These are phyloP conservation scores for Geophilus truncorum DNA, from an alignment of 2,888 invertebrate species.

Conservation along the genomic window DNA sequence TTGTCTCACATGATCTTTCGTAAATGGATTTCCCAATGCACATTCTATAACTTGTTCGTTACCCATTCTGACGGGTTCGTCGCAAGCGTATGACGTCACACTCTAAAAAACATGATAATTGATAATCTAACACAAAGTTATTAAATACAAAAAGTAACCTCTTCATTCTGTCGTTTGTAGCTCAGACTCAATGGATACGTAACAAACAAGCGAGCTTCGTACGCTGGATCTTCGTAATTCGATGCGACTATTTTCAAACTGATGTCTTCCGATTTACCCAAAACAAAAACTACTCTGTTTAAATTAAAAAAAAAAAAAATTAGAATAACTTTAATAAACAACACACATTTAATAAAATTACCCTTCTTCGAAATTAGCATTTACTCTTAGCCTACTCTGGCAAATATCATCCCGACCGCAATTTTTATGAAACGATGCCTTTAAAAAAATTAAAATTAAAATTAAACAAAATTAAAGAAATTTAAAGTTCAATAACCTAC, in stretches of 20 bases:
- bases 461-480: not conserved
- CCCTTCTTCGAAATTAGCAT: not conserved
- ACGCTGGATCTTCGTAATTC: slow-evolving; percentile 82
- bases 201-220: slow-evolving; percentile 76
- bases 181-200: slow-evolving; percentile 71
- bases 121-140: no score
- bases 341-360: slow-evolving; percentile 21
- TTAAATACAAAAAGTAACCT: not conserved
- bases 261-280: slow-evolving; percentile 73
- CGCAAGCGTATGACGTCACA: not conserved
- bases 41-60: not conserved
- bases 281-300: slow-evolving; percentile 50
- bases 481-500: slow-evolving; percentile 35
- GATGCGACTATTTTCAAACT: slow-evolving; percentile 66
- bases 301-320: slow-evolving; percentile 40
- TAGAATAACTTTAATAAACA: not conserved
- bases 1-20: not conserved
- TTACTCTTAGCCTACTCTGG: slow-evolving; percentile 63
- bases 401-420: slow-evolving; percentile 84
- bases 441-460: slow-evolving; percentile 41
- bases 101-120: not conserved
- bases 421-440: slow-evolving; percentile 83
- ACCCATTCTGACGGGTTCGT: not conserved
- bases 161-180: slow-evolving; percentile 51
- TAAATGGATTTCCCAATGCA: not conserved